Base-by-base conservation (phyloP, 2,113 vertebrate genomes). In the Gymnorhina tibicen region DNA sequence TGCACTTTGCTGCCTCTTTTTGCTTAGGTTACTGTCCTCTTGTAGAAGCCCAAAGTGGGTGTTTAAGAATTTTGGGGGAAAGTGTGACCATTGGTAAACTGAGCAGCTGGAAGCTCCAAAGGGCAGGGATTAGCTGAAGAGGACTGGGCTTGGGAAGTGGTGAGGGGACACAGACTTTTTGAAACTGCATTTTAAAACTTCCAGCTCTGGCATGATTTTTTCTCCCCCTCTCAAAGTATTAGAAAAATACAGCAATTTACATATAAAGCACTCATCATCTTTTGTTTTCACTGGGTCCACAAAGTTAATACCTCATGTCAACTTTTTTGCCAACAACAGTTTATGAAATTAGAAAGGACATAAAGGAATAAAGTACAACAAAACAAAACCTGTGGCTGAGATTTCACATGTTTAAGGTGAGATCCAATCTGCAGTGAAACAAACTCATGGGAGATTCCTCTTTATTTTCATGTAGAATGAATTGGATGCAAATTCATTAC, bases 401-500 rank as follows among this genome's bases (percentile, higher is more conserved):
- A 88, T 84, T 91, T 95, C 88, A 75, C 1, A 2, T 46, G 56
- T 72, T 91, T 78, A 72, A 75, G 44, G 37, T 37, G 75, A 90
- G 79, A 90, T 49, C 8, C 32, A 94, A 44, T 70, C 92, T 68
- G 32, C 76, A 93, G 56, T 1, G 8, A 92, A 95, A 95, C 6
- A 11, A 94, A 72, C 76, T 93, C 85, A 74, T 75, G 88, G 87
- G 68, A 96, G 85, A 84, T 75, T 82, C 66, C 35, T 81, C 32
- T 81, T 81, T 92, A 91, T 91, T 91, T 94, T 94, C 94, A 95
- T 64, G 93, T 37, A 86, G 88, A 94, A 93, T 91, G 21, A 96
- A 95, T 46, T 91, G 88, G 73, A 93, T 94, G 90, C 82, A 95
- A 96, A 96, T 80, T 79, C 82, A 67, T 83, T 94, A 49, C 55